Evolutionary conservation across 2,797 vertebrate genomes (phyloP), one percentile per base, ranked within the genome.

Genomic region (Sebastes kiyomatsui): DNA sequence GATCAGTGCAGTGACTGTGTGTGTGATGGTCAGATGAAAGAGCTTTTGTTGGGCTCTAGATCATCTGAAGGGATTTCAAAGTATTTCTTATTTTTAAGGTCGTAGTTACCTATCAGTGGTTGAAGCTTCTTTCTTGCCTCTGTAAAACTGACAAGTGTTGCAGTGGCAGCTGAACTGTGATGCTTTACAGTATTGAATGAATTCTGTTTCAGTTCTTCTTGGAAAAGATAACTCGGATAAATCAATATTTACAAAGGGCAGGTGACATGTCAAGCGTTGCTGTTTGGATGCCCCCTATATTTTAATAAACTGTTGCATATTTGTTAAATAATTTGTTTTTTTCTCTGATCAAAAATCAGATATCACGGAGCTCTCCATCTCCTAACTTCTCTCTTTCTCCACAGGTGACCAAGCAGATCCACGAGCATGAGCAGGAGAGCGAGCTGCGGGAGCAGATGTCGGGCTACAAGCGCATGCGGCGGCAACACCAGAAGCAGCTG

Each of bases 401-500:
- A 1, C 94, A 99, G 98, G 98, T 99, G 95, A 99, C 98, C 94
- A 98, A 98, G 92, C 98, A 99, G 97, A 99, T 99, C 97, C 98
- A 99, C 81, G 98, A 99, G 94, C 98, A 99, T 96, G 98, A 99
- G 97, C 98, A 99, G 97, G 98, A 99, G 94, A 99, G 97, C 93
- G 98, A 99, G 96, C 96, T 99, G 92, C 98, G 98, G 88, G 98
- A 99, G 97, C 98, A 99, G 97, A 99, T 99, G 98, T 99, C 98
- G 83, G 98, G 98, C 93, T 99, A 99, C 96, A 99, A 99, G 95
- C 98, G 98, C 93, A 99, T 99, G 98, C 97, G 98, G 92, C 97
- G 98, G 96, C 98, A 99, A 96, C 98, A 99, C 97, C 98, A 99
- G 97, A 99, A 99, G 97, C 98, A 99, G 98, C 97, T 99, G 96